Conservation (phyloP, 2,888 invertebrate species). For the Urechis unicinctus region DNA sequence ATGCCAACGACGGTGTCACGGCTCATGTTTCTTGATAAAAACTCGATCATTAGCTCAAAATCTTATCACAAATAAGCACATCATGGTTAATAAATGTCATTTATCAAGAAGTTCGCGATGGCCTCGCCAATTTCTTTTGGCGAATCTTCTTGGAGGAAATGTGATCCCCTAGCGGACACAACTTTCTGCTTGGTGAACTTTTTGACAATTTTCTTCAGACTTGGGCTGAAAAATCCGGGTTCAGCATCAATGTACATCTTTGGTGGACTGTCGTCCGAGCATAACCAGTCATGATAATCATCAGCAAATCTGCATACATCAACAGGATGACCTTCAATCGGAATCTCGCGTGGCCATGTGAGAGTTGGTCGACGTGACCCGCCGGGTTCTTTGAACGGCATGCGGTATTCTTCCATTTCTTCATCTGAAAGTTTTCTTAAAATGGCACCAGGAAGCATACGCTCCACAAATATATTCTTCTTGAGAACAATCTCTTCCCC, state of each 20-base stretch:
- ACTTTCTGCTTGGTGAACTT: conserved; percentile 8
- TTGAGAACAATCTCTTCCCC: conserved; percentile 8
- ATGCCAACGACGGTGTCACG: too few relatives aligned
- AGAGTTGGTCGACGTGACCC: conserved; percentile 10
- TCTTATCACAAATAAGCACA: too few relatives aligned
- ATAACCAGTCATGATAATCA: conserved; percentile 5
- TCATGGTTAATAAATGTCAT: neutral
- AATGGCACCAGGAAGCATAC: conserved; percentile 6
- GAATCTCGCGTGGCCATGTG: conserved; percentile 11
- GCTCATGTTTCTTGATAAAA: too few relatives aligned
- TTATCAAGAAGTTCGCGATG: neutral
- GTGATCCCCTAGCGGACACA: conserved; percentile 5
- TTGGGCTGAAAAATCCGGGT: conserved; percentile 11
- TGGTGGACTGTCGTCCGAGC: neutral
- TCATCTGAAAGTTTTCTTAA: conserved; percentile 6
- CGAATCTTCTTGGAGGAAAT: conserved; percentile 14
- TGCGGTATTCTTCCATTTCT: conserved; percentile 11
- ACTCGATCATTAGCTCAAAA: too few relatives aligned
- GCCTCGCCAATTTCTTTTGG: conserved; percentile 10
- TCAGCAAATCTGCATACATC: conserved; percentile 7
- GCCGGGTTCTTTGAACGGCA: conserved; percentile 3
- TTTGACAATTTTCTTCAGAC: neutral
- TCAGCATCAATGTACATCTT: conserved; percentile 12
- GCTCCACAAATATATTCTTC: conserved; percentile 12
- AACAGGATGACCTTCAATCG: conserved; percentile 6